These are phyloP conservation scores for Perdita meconis DNA, from an alignment of 2,888 invertebrate species.

Conservation along the genomic window DNA sequence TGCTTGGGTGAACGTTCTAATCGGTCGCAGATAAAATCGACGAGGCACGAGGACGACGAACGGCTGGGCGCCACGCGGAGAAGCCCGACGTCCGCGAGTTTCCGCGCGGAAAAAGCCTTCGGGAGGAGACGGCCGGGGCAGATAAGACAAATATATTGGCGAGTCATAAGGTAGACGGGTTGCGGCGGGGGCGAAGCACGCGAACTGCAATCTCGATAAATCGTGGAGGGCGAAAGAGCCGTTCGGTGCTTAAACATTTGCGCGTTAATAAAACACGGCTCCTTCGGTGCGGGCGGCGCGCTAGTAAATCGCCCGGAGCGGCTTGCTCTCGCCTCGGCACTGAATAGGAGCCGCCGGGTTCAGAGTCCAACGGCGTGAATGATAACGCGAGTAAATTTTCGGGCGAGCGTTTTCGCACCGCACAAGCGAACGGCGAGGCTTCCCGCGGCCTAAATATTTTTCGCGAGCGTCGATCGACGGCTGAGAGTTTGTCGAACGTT, in stretches of 20 bases:
- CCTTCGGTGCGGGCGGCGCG: slow-evolving; percentile 16
- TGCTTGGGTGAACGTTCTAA: slow-evolving; percentile 29
- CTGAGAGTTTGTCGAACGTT: slow-evolving; percentile 6
- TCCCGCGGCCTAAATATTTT: slow-evolving; percentile 1
- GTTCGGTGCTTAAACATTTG: slow-evolving; percentile 57
- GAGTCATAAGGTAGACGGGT: slow-evolving; percentile 22
- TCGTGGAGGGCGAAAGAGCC: slow-evolving; percentile 39
- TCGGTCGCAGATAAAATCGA: slow-evolving; percentile 29
- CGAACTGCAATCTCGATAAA: slow-evolving; percentile 61
- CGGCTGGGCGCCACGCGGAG: not conserved
- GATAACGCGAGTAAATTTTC: slow-evolving; percentile 5
- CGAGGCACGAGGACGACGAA: not conserved
- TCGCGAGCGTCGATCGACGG: not conserved
- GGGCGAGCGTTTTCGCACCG: not conserved
- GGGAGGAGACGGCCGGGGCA: slow-evolving; percentile 18
- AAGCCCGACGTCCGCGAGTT: slow-evolving; percentile 14
- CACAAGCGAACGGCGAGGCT: not conserved
- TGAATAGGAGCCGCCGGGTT: not conserved
- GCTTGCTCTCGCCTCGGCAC: not conserved
- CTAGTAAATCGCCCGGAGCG: slow-evolving; percentile 21
- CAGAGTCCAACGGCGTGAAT: not conserved
- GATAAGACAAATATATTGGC: slow-evolving; percentile 42
- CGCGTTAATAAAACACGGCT: slow-evolving; percentile 63
- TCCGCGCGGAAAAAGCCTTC: slow-evolving; percentile 16
- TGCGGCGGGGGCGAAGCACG: slow-evolving; percentile 28